These are phyloP conservation scores for Lycopodina hypogea DNA, from an alignment of 37 sponge, comb jelly and placozoan species.

Conservation along the genomic window DNA sequence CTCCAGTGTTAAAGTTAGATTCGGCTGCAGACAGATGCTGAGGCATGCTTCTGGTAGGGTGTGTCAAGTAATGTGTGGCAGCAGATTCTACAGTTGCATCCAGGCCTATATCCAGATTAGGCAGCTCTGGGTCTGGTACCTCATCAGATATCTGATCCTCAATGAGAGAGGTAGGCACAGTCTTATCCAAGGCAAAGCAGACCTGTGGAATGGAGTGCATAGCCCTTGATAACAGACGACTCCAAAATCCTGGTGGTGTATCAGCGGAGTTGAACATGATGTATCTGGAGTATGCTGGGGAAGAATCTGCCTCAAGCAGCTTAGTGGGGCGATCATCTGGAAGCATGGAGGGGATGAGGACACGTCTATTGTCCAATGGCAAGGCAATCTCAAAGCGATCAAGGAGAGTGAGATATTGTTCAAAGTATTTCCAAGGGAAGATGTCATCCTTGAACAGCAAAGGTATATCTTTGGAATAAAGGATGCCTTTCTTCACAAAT, in stretches of 20 bases:
- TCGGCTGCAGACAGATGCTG: not conserved
- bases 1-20: not conserved
- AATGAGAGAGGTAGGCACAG: not conserved
- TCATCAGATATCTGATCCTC: not conserved
- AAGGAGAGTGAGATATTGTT: constrained; percentile 75
- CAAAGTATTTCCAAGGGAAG: constrained; percentile 79
- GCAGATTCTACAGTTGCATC: not conserved
- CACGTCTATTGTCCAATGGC: constrained; percentile 70
- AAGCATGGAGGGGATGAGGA: constrained; percentile 86
- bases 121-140: not conserved
- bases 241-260: constrained; percentile 88
- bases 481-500: constrained; percentile 74
- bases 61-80: not conserved
- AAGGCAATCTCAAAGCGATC: constrained; percentile 87
- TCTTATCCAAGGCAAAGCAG: constrained; percentile 34
- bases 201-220: constrained; percentile 60
- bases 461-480: constrained; percentile 49
- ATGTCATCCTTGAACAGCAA: constrained; percentile 58
- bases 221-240: constrained; percentile 76
- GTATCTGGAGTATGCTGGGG: constrained; percentile 39
- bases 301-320: not conserved
- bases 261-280: constrained; percentile 41
- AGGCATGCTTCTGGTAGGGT: not conserved
- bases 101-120: not conserved
- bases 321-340: constrained; percentile 56